Base-by-base conservation (phyloP, 2,113 vertebrate genomes). In the Triplophysa siluroides region DNA sequence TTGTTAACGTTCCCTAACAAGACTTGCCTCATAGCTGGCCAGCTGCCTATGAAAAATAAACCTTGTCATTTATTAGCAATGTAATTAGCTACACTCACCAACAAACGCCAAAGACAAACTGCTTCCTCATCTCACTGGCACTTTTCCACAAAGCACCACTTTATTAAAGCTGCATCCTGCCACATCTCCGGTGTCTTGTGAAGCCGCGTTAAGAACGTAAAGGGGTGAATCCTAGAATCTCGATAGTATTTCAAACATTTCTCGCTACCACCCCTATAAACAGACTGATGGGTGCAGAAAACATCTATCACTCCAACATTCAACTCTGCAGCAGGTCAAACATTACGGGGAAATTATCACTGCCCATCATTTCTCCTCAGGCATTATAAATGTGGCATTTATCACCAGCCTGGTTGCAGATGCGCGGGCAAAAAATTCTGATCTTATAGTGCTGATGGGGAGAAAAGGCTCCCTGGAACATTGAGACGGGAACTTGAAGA, bases 371-470 rank as follows among this genome's bases (percentile, higher is more conserved):
- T 87, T 88, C 84, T 89, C 86, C 81, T 8, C 68, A 86, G 84
- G 83, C 86, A 87, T 92, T 91, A 91, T 91, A 91, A 93, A 93
- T 89, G 89, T 91, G 89, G 87, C 84, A 86, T 92, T 93, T 89
- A 93, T 92, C 90, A 88, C 85, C 78, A 85, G 79, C 80, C 82
- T 76, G 76, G 89, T 92, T 87, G 84, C 84, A 86, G 86, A 86
- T 85, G 86, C 81, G 62, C 71, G 81, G 85, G 83, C 89, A 88
- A 90, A 87, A 90, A 91, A 90, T 87, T 77, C 87, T 88, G 85
- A 77, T 87, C 74, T 89, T 83, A 88, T 90, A 89, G 88, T 78
- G 68, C 84, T 79, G 79, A 86, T 85, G 84, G 89, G 90, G 91
- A 90, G 83, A 90, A 91, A 50, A 7, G 84, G 89, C 87, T 85